Conservation (phyloP, 2,113 vertebrate genomes). For the Mesembrinibis cayennensis region DNA sequence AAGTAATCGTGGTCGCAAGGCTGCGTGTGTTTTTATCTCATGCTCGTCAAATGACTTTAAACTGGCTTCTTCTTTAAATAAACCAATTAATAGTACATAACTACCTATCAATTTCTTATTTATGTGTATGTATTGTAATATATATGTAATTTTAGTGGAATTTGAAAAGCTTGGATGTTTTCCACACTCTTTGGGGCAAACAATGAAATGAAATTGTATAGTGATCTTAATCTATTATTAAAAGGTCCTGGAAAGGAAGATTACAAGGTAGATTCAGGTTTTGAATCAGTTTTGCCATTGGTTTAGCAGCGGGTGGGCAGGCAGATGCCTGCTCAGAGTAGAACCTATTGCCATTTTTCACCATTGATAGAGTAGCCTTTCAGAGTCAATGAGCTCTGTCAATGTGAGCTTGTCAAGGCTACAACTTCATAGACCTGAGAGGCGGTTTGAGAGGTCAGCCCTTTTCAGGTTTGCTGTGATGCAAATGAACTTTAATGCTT, state of each 20-base stretch:
- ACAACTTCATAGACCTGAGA: slow-evolving; percentile 93
- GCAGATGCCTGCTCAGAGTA: slow-evolving; percentile 92
- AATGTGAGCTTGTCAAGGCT: slow-evolving; percentile 93
- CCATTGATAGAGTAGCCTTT: slow-evolving; percentile 98
- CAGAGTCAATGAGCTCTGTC: slow-evolving; percentile 98
- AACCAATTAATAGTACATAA: slow-evolving; percentile 4
- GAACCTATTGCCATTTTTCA: slow-evolving; percentile 88
- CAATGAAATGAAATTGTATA: slow-evolving; percentile 78
- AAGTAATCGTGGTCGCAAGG: fast-evolving
- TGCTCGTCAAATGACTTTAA: not conserved
- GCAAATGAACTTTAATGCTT: slow-evolving; percentile 98
- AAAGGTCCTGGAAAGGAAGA: slow-evolving; percentile 78
- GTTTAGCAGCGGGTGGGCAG: slow-evolving; percentile 88
- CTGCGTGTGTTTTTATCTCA: not conserved
- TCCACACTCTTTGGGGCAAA: slow-evolving; percentile 40
- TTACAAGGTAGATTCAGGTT: slow-evolving; percentile 84
- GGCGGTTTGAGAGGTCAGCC: slow-evolving; percentile 95
- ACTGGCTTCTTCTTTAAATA: not conserved
- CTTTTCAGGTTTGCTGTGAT: slow-evolving; percentile 97
- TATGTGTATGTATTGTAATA: slow-evolving; percentile 23
- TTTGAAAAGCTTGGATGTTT: slow-evolving; percentile 61
- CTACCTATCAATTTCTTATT: slow-evolving; percentile 50
- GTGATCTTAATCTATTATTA: slow-evolving; percentile 83
- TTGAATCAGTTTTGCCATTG: slow-evolving; percentile 83
- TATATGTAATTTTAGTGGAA: slow-evolving; percentile 53